Evolutionary conservation across 2,113 vertebrate genomes (phyloP).

Genomic region (Nycticorax nycticorax): DNA sequence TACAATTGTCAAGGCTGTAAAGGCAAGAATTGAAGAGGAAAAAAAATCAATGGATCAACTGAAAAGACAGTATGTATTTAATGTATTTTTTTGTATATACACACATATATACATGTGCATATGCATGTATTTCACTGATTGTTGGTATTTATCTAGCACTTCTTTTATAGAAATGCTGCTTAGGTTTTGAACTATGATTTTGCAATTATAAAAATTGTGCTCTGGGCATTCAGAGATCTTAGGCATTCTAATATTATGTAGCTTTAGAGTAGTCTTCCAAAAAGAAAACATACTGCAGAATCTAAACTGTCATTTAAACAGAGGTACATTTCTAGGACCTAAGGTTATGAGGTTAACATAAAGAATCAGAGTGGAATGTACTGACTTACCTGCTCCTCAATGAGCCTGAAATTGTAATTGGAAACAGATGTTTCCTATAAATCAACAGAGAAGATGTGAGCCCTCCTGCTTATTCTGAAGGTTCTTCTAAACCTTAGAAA

Average conservation of each 20-base stretch:
- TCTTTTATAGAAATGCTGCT: not conserved
- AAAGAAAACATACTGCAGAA: not conserved
- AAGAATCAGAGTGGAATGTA: not conserved
- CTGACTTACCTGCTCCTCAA: not conserved
- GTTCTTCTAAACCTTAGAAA: not conserved
- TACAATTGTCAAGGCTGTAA: slow-evolving; percentile 96
- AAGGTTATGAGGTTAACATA: not conserved
- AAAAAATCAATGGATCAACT: slow-evolving; percentile 98
- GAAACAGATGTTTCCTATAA: not conserved
- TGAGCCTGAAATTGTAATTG: not conserved
- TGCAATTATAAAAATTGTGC: not conserved
- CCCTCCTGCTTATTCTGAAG: not conserved
- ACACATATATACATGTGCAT: too few relatives aligned
- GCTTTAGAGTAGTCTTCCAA: not conserved
- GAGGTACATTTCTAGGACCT: not conserved
- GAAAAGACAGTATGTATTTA: slow-evolving; percentile 92
- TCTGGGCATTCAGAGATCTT: not conserved
- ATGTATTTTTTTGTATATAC: slow-evolving; percentile 20
- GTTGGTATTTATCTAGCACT: not conserved
- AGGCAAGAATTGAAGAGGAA: slow-evolving; percentile 94
- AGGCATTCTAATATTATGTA: not conserved
- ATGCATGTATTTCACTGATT: not conserved
- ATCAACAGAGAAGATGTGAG: not conserved
- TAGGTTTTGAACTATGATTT: not conserved
- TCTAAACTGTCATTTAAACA: not conserved